These are phyloP conservation scores for Sparidentex hasta DNA, from an alignment of 2,797 vertebrate species.

Conservation along the genomic window DNA sequence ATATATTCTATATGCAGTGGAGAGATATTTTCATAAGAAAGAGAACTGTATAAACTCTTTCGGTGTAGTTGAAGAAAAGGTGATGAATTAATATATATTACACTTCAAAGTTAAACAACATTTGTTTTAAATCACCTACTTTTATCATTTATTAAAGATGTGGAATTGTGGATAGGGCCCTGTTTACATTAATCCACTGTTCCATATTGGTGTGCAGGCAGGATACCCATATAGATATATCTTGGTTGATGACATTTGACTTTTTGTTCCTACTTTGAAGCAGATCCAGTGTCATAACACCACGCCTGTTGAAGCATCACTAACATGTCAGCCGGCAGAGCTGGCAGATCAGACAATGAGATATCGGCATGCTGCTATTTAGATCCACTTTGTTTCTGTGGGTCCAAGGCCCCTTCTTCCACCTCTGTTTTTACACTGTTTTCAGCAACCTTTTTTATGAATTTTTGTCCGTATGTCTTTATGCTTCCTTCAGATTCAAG, in stretches of 20 bases:
- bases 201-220: background rate
- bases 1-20: too few species aligned
- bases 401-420: constrained; percentile 16
- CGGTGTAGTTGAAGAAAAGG: background rate
- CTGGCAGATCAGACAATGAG: constrained; percentile 65
- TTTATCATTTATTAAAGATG: background rate
- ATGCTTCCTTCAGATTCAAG: constrained; percentile 81
- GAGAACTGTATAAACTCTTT: background rate
- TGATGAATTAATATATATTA: background rate
- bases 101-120: background rate
- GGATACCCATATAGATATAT: background rate
- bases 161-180: too few species aligned
- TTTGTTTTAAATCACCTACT: background rate
- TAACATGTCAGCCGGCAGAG: constrained; percentile 55
- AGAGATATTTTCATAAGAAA: too few species aligned
- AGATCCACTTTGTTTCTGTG: constrained; percentile 68
- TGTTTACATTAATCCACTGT: background rate
- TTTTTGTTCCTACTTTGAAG: constrained; percentile 47
- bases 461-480: constrained; percentile 4
- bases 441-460: background rate
- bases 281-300: constrained; percentile 63
- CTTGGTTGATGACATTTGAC: constrained; percentile 55
- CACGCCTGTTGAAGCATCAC: constrained; percentile 45
- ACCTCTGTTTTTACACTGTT: background rate
- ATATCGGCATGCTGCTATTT: constrained; percentile 67